Conservation (phyloP, 2,113 vertebrate species). For the Corythaeola cristata region DNA sequence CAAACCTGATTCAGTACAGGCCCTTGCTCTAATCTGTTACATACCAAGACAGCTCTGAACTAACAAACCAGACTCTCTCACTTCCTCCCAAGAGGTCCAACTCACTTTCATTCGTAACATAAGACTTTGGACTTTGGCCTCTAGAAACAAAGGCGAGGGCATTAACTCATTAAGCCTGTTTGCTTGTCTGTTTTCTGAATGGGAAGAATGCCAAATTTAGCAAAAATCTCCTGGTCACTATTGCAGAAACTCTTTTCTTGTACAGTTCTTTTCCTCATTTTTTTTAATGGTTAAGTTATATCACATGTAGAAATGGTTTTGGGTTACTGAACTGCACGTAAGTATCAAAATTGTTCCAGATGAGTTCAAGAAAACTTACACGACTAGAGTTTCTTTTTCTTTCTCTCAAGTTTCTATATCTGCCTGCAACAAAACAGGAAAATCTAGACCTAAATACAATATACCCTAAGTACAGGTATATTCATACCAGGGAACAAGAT, state of each 20-base stretch:
- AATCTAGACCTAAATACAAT: neutral
- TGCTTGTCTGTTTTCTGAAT: neutral
- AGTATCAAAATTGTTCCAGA: neutral
- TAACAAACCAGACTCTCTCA: slow-evolving; percentile 8
- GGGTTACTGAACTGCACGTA: neutral
- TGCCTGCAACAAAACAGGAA: neutral
- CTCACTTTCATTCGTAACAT: neutral
- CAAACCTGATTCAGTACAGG: neutral
- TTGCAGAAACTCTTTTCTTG: neutral
- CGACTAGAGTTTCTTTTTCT: neutral
- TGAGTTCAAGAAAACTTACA: neutral
- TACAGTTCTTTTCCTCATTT: neutral
- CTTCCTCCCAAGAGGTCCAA: slow-evolving; percentile 4
- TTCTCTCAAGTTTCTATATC: neutral
- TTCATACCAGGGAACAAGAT: neutral
- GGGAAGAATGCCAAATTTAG: neutral
- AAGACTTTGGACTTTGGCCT: neutral
- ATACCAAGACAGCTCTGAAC: slow-evolving; percentile 22
- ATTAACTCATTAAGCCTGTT: neutral
- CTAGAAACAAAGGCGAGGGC: neutral
- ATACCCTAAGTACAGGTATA: neutral
- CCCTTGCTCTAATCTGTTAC: neutral
- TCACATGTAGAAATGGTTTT: neutral
- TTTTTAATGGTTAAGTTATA: neutral
- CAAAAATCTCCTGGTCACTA: neutral